Evolutionary conservation across 2,888 invertebrate species (phyloP).

Genomic region (Melanargia galathea): DNA sequence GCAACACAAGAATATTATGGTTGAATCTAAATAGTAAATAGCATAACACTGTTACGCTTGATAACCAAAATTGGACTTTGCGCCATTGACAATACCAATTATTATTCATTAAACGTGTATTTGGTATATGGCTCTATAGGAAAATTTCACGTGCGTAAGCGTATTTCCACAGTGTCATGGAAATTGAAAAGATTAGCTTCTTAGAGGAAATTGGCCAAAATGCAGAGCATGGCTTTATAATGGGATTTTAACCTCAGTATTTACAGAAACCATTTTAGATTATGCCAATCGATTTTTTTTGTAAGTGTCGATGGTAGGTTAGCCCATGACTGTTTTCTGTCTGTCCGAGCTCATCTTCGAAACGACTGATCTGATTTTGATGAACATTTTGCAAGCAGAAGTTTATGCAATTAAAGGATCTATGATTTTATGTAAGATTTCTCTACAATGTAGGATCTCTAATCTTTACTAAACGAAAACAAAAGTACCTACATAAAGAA

Average conservation of each 20-base stretch:
- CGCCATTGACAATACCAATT: neutral
- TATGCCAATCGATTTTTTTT: too few relatives aligned
- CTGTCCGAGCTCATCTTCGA: too few relatives aligned
- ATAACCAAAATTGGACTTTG: neutral
- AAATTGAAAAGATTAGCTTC: slow-evolving; percentile 29
- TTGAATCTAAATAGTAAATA: neutral
- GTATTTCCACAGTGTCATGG: slow-evolving; percentile 7
- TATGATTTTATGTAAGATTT: too few relatives aligned
- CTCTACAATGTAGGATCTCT: too few relatives aligned
- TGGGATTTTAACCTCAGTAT: neutral
- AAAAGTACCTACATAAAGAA: too few relatives aligned
- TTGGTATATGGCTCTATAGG: neutral
- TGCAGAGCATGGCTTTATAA: slow-evolving; percentile 1
- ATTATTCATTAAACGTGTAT: neutral
- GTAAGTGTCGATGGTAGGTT: too few relatives aligned
- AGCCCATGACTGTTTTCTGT: too few relatives aligned
- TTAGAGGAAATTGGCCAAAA: slow-evolving; percentile 23
- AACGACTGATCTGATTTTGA: too few relatives aligned
- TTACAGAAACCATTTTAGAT: too few relatives aligned
- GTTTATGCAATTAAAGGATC: too few relatives aligned
- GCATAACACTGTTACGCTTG: neutral
- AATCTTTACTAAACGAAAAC: too few relatives aligned
- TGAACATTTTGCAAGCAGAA: too few relatives aligned
- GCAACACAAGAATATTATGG: neutral
- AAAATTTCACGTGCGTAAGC: neutral